A percentile compares a stretch with the other conserved stretches of the same genome.
phyloP scores from a whole-genome alignment of 2,797 vertebrate genomes.

The Lithobates sylvaticus region DNA sequence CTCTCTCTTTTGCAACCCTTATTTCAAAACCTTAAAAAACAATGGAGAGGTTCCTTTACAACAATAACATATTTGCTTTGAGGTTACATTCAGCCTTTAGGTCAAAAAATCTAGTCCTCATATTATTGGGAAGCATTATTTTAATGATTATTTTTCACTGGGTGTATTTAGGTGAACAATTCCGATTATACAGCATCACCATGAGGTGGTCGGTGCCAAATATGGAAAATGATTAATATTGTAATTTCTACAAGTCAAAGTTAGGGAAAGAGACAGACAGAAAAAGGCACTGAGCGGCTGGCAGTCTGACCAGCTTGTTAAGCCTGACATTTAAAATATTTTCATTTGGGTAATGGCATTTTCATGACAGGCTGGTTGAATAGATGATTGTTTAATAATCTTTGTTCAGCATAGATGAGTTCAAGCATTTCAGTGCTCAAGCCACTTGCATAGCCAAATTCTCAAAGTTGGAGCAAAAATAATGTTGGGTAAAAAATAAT shows the following conservation, averaged over 20 bases:
- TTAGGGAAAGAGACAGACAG: constrained; percentile 5
- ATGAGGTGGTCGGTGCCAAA: neutral
- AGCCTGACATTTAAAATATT: constrained; percentile 53
- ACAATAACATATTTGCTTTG: neutral
- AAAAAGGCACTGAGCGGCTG: constrained; percentile 9
- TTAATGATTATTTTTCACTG: neutral
- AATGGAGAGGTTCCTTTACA: too few species aligned
- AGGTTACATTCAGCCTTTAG: neutral
- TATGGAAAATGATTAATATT: constrained; percentile 28
- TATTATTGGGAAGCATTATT: neutral
- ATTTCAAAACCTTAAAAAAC: too few species aligned
- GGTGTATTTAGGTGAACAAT: neutral
- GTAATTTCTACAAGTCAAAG: constrained; percentile 29
- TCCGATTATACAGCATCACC: constrained; percentile 4
- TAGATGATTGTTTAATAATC: constrained; percentile 56
- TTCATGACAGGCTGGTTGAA: constrained; percentile 39
- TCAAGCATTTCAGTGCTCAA: neutral
- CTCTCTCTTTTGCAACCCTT: too few species aligned
- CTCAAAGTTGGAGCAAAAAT: neutral
- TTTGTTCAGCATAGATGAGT: constrained; percentile 9
- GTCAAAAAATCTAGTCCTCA: neutral
- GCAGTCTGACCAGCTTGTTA: constrained; percentile 38
- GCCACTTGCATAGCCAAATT: neutral
- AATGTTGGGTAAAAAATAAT: neutral
- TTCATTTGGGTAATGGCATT: constrained; percentile 56